Evolutionary conservation across 2,888 invertebrate genomes (phyloP), one percentile per base, ranked within the genome.

Genomic region (Tenthredo scrophulariae): DNA sequence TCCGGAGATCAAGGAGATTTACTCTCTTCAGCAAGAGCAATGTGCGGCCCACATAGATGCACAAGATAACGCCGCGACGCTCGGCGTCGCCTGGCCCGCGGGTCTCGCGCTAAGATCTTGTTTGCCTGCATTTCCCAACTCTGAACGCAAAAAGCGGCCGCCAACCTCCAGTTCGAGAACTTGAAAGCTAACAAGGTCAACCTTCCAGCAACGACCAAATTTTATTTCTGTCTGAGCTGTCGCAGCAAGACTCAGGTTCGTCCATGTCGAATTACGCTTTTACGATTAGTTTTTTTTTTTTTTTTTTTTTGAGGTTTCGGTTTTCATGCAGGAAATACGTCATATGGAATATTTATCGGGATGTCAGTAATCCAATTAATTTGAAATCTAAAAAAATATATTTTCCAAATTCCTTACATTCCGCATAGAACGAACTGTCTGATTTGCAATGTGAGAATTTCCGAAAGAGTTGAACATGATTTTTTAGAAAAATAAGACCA

Each of bases 1-100:
- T 40, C 79, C 33, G 58, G 54, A 80, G 58, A 40, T 62, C 58
- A 26, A 18, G n/a, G n/a, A n/a, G 9, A 46, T 18, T 18, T 40
- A 77, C 80, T 80, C 80, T 80, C 58, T 58, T 22, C 13, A 62
- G 22, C 22, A 80, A 50, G 9, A 40, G 18, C 58, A 26, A 22
- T 18, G 10, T 18, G 62, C 62, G 62, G 62, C 62, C 80, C 58
- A 62, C 40, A 80, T 80, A 80, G 80, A 80, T 80, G 37, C 80
- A 58, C 50, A n/a, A 40, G 62, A 80, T 80, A 80, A 40, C 62
- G 22, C 40, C 40, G 37, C 40, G 79, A 40, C 33, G 77, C 29
- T 29, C 18, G 29, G n/a, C 54, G 33, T 18, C 77, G 29, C 33
- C 77, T n/a, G 77, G 37, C 80, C 80, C 40, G n/a, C 40, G 40